Percentiles rank a stretch among this genome's conserved stretches.
phyloP scores from a whole-genome alignment of 2,797 vertebrate species.

The Zalophus californianus region DNA sequence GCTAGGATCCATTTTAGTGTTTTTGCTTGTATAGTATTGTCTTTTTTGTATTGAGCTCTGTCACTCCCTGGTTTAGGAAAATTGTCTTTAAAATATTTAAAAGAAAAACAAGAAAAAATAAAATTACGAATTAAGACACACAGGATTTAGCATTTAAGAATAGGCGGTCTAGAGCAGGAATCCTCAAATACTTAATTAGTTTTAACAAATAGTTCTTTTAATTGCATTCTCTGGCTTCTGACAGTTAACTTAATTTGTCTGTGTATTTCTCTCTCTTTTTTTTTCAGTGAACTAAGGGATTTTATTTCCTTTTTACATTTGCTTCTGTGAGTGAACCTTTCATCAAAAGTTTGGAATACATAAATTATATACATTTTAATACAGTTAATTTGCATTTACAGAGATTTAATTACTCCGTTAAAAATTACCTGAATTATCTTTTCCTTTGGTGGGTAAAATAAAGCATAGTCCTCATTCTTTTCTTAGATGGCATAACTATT shows the following conservation, averaged over 20 bases:
- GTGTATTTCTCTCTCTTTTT: background rate
- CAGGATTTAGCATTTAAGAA: background rate
- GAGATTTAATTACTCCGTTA: background rate
- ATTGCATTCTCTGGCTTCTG: background rate
- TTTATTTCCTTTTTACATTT: background rate
- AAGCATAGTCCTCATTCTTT: conserved; percentile 26
- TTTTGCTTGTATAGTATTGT: background rate
- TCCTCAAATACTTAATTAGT: background rate
- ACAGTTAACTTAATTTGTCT: background rate
- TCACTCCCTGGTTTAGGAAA: background rate
- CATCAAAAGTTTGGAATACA: conserved; percentile 4
- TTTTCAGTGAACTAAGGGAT: background rate
- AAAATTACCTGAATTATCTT: background rate
- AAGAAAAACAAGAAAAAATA: background rate
- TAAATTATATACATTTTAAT: background rate
- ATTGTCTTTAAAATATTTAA: background rate
- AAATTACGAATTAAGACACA: background rate
- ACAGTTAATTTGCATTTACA: background rate
- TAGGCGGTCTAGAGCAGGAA: background rate
- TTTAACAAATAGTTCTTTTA: background rate
- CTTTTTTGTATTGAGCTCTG: background rate
- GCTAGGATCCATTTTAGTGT: background rate
- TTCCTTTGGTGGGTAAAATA: background rate
- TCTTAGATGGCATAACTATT: background rate
- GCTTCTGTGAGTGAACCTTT: background rate